These are phyloP conservation scores for Spicauda simplicius DNA, from an alignment of 2,888 invertebrate species.

Conservation along the genomic window DNA sequence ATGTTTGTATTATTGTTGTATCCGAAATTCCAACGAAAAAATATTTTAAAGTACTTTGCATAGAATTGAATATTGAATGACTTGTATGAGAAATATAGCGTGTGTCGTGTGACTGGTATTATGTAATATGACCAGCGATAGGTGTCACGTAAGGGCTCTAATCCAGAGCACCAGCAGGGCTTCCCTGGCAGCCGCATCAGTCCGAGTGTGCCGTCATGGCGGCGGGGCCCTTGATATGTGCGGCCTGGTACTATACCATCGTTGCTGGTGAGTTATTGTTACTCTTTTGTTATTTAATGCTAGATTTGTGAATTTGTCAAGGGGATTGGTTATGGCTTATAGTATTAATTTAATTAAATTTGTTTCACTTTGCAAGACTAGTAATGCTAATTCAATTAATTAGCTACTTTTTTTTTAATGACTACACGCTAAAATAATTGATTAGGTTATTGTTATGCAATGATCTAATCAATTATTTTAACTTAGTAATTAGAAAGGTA, in stretches of 20 bases:
- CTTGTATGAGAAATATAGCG: neutral
- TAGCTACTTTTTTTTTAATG: no score
- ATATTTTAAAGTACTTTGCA: neutral
- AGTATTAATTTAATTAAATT: no score
- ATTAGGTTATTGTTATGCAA: no score
- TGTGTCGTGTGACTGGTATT: conserved; percentile 4
- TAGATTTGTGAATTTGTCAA: no score
- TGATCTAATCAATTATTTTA: no score
- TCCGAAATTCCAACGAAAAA: neutral
- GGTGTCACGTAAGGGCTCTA: conserved; percentile 65
- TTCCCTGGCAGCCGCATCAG: conserved; percentile 57
- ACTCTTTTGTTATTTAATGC: no score
- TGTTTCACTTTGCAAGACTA: neutral
- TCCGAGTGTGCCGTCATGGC: conserved; percentile 63
- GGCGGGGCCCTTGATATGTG: conserved; percentile 68
- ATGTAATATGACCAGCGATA: conserved; percentile 16
- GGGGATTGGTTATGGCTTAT: no score
- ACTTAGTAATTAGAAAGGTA: no score
- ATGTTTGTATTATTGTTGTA: no score
- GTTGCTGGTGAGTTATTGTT: conserved; percentile 62
- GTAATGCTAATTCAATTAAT: neutral
- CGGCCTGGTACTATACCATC: conserved; percentile 77
- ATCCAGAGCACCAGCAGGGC: conserved; percentile 60
- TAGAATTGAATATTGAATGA: neutral
- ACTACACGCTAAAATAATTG: no score